These are phyloP conservation scores for Naja naja DNA, from an alignment of 2,113 vertebrate genomes.

Conservation along the genomic window DNA sequence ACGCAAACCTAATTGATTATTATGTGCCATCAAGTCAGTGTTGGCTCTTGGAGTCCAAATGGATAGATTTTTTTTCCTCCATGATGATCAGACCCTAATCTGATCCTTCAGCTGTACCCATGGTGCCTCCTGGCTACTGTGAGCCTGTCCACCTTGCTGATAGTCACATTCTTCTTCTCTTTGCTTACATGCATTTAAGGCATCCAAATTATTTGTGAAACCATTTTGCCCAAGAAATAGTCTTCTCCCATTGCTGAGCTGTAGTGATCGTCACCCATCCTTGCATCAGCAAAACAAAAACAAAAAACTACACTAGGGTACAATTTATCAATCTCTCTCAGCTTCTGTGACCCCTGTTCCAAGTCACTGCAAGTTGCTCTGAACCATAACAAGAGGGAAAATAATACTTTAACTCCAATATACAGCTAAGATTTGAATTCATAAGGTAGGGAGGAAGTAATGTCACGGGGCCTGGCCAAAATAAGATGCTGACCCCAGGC, in stretches of 20 bases:
- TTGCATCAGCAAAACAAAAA: background rate
- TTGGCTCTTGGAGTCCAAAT: background rate
- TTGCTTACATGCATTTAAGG: background rate
- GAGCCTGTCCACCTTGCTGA: background rate
- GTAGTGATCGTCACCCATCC: background rate
- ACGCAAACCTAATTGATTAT: background rate
- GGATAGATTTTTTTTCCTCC: background rate
- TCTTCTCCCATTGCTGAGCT: background rate
- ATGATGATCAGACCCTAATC: background rate
- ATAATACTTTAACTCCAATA: background rate
- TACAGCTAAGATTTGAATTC: background rate
- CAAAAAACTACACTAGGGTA: background rate
- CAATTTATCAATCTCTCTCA: background rate
- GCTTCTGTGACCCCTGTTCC: background rate
- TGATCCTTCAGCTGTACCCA: background rate
- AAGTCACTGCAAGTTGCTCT: background rate
- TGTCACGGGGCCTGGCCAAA: background rate
- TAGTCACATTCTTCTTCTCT: background rate
- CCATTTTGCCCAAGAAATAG: background rate
- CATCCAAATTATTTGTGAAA: background rate
- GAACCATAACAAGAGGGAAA: background rate
- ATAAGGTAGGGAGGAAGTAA: background rate
- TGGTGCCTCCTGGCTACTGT: background rate
- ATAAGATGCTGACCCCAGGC: background rate
- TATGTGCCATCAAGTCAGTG: background rate